These are phyloP conservation scores for Ascidia mentula DNA, from an alignment of 23 tunicate species.

Conservation along the genomic window DNA sequence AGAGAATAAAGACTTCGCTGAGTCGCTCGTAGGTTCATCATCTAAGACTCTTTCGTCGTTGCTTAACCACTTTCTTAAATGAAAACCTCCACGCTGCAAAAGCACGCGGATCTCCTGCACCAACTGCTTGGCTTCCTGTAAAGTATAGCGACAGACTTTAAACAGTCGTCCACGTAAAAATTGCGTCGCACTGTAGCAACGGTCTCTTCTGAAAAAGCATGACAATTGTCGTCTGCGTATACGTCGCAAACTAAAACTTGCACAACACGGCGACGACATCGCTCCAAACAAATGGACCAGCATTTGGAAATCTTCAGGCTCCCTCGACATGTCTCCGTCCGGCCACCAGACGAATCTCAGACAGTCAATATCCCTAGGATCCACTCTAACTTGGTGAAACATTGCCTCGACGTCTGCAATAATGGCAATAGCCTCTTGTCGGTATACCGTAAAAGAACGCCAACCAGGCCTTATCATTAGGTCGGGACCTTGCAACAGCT, in stretches of 20 bases:
- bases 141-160: background rate
- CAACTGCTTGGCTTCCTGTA: no score
- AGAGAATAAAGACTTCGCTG: background rate
- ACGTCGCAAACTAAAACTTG: background rate
- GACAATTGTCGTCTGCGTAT: background rate
- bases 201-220: background rate
- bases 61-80: background rate
- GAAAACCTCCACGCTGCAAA: no score
- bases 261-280: background rate
- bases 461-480: no score
- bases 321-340: background rate
- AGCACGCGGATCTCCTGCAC: no score
- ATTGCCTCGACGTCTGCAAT: background rate
- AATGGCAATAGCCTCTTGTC: background rate
- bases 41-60: background rate
- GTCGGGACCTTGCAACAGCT: conserved; percentile 1
- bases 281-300: background rate
- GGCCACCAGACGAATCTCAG: background rate
- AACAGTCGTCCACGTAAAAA: background rate
- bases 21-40: background rate
- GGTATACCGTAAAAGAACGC: no score
- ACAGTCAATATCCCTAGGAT: background rate
- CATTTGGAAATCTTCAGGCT: background rate
- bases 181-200: background rate
- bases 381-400: background rate